Evolutionary conservation across 2,113 vertebrate species (phyloP).

Genomic region (Dromiciops gliroides): DNA sequence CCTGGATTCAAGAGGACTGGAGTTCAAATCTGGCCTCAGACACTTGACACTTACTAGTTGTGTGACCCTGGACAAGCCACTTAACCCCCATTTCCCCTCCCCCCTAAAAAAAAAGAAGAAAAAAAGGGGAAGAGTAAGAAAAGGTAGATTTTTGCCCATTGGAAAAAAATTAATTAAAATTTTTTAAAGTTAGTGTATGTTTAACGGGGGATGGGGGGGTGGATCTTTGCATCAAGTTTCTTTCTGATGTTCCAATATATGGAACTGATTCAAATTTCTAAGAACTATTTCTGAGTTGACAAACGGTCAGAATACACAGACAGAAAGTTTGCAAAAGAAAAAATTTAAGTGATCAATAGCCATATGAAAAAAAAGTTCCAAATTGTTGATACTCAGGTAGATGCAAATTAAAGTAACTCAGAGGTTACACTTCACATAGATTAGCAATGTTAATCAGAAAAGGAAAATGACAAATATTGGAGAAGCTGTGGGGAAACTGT

Average conservation of each 20-base stretch:
- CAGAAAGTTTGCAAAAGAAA: not conserved
- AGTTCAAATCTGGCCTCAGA: no score
- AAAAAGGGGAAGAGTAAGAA: no score
- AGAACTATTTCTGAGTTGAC: not conserved
- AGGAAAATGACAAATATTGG: not conserved
- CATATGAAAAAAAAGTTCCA: not conserved
- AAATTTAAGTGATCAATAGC: not conserved
- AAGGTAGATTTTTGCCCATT: not conserved
- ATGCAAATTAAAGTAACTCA: not conserved
- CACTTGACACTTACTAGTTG: no score
- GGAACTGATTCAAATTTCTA: not conserved
- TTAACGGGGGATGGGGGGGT: no score
- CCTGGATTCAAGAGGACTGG: no score
- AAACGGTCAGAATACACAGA: not conserved
- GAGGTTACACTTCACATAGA: not conserved
- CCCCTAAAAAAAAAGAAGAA: no score
- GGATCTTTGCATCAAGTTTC: not conserved
- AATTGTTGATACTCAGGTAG: not conserved
- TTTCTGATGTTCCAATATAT: not conserved
- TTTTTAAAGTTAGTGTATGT: not conserved
- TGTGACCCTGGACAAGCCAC: no score
- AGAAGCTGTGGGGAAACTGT: not conserved
- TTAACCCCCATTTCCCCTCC: no score
- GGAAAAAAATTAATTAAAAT: not conserved
- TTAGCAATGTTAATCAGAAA: not conserved